A percentile compares a stretch with the other conserved stretches of the same genome.
These are phyloP conservation scores for Acromyrmex echinatior DNA, from an alignment of 1,140 invertebrate genomes.

Conservation along the genomic window DNA sequence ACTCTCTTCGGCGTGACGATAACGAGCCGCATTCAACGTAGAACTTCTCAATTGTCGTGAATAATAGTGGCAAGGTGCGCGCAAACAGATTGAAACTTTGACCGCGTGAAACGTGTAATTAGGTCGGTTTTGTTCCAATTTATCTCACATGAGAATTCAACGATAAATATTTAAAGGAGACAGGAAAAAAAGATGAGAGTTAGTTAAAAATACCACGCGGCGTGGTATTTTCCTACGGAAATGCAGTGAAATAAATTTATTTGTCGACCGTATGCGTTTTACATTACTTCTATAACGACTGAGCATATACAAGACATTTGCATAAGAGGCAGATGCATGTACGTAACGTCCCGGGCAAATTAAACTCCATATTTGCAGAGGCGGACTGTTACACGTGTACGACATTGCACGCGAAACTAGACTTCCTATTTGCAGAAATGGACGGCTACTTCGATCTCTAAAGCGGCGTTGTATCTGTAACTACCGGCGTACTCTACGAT, in stretches of 20 bases:
- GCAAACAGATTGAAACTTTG: not conserved
- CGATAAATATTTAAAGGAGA: not conserved
- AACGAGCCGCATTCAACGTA: slow-evolving; percentile 9
- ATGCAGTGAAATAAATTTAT: not conserved
- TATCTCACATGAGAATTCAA: not conserved
- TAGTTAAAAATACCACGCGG: not conserved
- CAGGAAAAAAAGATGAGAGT: not conserved
- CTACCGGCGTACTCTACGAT: slow-evolving; percentile 51
- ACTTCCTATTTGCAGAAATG: slow-evolving; percentile 65
- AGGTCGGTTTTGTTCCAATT: not conserved
- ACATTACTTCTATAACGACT: not conserved
- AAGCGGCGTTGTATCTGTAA: slow-evolving; percentile 44
- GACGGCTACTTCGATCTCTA: slow-evolving; percentile 54
- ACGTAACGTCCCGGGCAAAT: not conserved
- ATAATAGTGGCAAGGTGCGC: not conserved
- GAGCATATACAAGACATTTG: not conserved
- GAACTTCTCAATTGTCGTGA: slow-evolving; percentile 22
- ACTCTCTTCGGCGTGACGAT: not conserved
- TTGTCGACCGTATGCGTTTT: not conserved
- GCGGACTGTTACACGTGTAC: slow-evolving; percentile 45
- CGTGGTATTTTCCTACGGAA: not conserved
- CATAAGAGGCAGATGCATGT: slow-evolving; percentile 14
- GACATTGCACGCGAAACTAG: slow-evolving; percentile 62
- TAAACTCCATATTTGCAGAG: slow-evolving; percentile 31
- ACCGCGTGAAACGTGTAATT: not conserved